Evolutionary conservation across 2,888 invertebrate genomes (phyloP).

Genomic region (Hofmannophila pseudospretella): DNA sequence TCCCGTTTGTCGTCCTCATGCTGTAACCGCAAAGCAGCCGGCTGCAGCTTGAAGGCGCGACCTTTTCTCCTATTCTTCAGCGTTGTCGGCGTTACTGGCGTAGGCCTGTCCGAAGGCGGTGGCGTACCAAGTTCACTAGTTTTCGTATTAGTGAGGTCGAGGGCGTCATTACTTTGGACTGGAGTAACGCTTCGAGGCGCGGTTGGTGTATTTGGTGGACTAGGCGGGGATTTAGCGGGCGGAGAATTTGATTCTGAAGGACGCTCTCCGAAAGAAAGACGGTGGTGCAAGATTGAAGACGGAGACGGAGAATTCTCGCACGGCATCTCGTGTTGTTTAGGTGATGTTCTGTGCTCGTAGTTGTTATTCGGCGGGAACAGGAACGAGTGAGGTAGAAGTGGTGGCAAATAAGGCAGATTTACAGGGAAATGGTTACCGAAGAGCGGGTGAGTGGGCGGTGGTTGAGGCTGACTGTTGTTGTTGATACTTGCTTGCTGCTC

Average conservation of each 20-base stretch:
- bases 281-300: conserved; percentile 58
- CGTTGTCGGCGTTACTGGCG: conserved; percentile 57
- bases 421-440: conserved; percentile 67
- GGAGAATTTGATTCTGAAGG: conserved; percentile 36
- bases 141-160: conserved; percentile 78
- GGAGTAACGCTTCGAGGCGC: conserved; percentile 29
- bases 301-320: conserved; percentile 45
- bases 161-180: conserved; percentile 54
- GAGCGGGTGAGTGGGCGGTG: conserved; percentile 52
- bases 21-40: conserved; percentile 65
- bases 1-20: conserved; percentile 63
- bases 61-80: conserved; percentile 88
- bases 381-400: conserved; percentile 67
- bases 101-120: conserved; percentile 44
- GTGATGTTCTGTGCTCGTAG: conserved; percentile 53
- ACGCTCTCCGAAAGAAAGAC: conserved; percentile 49
- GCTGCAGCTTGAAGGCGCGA: conserved; percentile 88
- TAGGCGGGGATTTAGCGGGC: conserved; percentile 43
- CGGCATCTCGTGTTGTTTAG: conserved; percentile 38
- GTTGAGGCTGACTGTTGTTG: conserved; percentile 40
- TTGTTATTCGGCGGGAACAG: conserved; percentile 70
- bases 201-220: conserved; percentile 43
- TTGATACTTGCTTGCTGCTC: conserved; percentile 43
- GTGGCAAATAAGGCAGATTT: conserved; percentile 64
- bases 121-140: conserved; percentile 58